phyloP scores from a whole-genome alignment of 2,888 invertebrate genomes.

The Archaeoteleia sp. region DNA sequence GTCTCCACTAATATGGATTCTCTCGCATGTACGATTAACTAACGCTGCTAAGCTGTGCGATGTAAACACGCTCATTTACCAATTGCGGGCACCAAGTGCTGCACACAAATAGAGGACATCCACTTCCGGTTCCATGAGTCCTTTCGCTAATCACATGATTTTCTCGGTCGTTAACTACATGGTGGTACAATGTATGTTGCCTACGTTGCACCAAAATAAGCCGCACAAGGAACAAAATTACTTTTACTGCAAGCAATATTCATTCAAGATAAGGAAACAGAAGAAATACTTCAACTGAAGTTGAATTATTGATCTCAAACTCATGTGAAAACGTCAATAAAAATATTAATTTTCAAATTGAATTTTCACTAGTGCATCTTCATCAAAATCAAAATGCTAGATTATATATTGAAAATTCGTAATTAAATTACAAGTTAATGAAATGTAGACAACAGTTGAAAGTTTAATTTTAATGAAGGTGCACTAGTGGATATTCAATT shows the following conservation, averaged over 20 bases:
- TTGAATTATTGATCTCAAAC: no score
- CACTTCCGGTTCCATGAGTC: slow-evolving; percentile 25
- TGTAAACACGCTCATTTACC: slow-evolving; percentile 36
- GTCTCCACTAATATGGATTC: no score
- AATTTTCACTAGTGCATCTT: no score
- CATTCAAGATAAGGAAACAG: slow-evolving; percentile 21
- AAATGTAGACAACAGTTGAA: no score
- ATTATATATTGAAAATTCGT: no score
- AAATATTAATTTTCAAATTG: no score
- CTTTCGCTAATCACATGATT: slow-evolving; percentile 40
- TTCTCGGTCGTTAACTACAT: slow-evolving; percentile 39
- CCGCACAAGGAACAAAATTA: neutral
- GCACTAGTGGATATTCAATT: no score
- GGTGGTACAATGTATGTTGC: slow-evolving; percentile 7
- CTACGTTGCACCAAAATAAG: slow-evolving; percentile 11
- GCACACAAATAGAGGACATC: slow-evolving; percentile 14
- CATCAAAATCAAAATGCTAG: no score
- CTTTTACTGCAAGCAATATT: slow-evolving; percentile 4
- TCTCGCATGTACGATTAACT: slow-evolving; percentile 9
- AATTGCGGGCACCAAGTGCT: slow-evolving; percentile 26
- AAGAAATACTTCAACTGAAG: no score
- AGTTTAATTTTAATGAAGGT: no score
- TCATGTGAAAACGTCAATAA: no score
- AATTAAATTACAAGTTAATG: no score
- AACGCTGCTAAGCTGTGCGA: slow-evolving; percentile 19